These are phyloP conservation scores for Oceanites oceanicus DNA, from an alignment of 2,113 vertebrate species.

Conservation along the genomic window DNA sequence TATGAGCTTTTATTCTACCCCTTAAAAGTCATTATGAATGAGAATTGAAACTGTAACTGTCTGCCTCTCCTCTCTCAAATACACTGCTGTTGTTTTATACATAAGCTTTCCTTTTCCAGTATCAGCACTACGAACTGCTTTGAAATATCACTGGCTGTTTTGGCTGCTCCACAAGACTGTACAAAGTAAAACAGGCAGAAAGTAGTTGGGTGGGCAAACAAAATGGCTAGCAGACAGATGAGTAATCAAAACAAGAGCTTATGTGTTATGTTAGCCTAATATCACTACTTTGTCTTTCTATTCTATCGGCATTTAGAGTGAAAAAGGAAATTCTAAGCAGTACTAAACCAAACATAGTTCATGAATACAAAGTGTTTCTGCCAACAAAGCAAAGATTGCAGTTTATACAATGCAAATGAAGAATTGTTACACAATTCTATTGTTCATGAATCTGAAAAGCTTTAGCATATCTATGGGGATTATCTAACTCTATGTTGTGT, in stretches of 20 bases:
- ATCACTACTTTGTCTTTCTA: conserved; percentile 36
- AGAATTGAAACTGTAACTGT: neutral
- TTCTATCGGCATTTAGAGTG: conserved; percentile 33
- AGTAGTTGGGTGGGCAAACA: conserved; percentile 8
- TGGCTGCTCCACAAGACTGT: neutral
- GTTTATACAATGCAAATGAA: conserved; percentile 48
- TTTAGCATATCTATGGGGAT: neutral
- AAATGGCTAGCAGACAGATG: neutral
- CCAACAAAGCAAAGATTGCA: conserved; percentile 42
- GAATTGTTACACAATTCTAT: conserved; percentile 20
- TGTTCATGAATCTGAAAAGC: conserved; percentile 14
- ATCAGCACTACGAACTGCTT: neutral
- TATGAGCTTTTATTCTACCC: neutral
- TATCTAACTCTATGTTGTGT: neutral
- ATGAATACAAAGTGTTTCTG: conserved; percentile 37
- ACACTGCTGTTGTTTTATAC: neutral
- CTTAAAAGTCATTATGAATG: neutral
- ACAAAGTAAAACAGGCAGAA: neutral
- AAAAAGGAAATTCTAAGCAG: conserved; percentile 21
- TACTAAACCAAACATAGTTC: conserved; percentile 31
- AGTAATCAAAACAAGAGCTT: conserved; percentile 44
- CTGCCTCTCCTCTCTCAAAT: neutral
- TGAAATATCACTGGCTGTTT: neutral
- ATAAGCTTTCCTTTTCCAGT: neutral
- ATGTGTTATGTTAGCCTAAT: conserved; percentile 35